These are phyloP conservation scores for Boleophthalmus pectinirostris DNA, from an alignment of 2,113 vertebrate genomes.

Conservation along the genomic window DNA sequence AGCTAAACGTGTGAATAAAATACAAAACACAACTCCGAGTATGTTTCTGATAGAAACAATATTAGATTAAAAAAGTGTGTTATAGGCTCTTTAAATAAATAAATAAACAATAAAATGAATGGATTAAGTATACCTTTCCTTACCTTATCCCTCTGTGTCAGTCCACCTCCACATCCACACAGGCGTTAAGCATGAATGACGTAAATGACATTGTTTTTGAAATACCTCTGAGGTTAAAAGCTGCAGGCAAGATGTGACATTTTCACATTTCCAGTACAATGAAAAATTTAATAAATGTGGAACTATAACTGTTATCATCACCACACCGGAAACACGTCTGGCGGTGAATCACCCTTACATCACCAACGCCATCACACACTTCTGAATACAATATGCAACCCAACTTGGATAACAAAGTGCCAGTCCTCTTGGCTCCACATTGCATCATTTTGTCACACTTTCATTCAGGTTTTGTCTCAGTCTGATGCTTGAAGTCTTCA, in stretches of 20 bases:
- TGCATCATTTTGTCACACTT: not conserved
- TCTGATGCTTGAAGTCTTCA: not conserved
- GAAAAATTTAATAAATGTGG: not conserved
- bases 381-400: not conserved
- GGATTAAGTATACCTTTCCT: too few relatives aligned
- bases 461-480: not conserved
- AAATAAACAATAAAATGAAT: too few relatives aligned
- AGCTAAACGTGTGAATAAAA: too few relatives aligned
- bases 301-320: not conserved
- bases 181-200: not conserved
- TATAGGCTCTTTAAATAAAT: too few relatives aligned
- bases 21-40: too few relatives aligned
- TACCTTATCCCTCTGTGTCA: not conserved
- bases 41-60: too few relatives aligned
- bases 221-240: not conserved
- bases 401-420: not conserved
- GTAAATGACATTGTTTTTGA: not conserved
- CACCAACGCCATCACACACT: not conserved
- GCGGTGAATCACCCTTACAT: not conserved
- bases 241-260: conserved; percentile 1
- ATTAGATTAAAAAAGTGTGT: too few relatives aligned
- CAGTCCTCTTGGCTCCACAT: not conserved
- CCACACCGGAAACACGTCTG: not conserved
- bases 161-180: not conserved
- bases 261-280: not conserved